Percentiles rank a stretch among this genome's conserved stretches.
These are phyloP conservation scores for Drosophila demipolita DNA, from an alignment of 2,888 invertebrate genomes.

Conservation along the genomic window DNA sequence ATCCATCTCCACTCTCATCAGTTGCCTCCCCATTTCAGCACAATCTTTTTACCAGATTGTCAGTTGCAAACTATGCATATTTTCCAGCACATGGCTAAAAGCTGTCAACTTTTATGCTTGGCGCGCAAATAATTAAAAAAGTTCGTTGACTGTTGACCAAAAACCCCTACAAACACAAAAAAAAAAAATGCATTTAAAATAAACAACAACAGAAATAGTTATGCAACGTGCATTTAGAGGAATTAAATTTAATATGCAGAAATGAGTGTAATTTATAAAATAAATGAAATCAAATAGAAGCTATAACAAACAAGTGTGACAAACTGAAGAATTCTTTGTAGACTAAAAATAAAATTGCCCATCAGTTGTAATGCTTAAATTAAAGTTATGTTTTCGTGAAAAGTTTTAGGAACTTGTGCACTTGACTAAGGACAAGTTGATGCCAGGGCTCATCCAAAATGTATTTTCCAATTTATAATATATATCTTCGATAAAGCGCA, in stretches of 20 bases:
- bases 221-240: constrained; percentile 37
- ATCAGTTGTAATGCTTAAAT: background rate
- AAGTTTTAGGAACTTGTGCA: background rate
- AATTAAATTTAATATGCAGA: constrained; percentile 71
- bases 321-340: constrained; percentile 8
- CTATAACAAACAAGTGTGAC: background rate
- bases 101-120: constrained; percentile 64
- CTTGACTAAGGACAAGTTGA: background rate
- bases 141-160: constrained; percentile 56
- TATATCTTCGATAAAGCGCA: background rate
- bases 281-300: background rate
- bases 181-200: constrained; percentile 6
- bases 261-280: constrained; percentile 50
- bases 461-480: background rate
- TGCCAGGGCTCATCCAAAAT: background rate
- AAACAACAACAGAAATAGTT: constrained; percentile 11
- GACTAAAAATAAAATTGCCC: background rate
- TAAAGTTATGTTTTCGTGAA: background rate
- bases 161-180: constrained; percentile 12
- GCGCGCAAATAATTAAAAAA: constrained; percentile 68
- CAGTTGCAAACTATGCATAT: constrained; percentile 51
- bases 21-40: background rate
- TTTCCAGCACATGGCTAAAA: constrained; percentile 55
- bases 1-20: background rate
- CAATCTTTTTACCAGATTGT: constrained; percentile 24